phyloP scores from a whole-genome alignment of 2,113 vertebrate species.

The Oncorhynchus clarkii region DNA sequence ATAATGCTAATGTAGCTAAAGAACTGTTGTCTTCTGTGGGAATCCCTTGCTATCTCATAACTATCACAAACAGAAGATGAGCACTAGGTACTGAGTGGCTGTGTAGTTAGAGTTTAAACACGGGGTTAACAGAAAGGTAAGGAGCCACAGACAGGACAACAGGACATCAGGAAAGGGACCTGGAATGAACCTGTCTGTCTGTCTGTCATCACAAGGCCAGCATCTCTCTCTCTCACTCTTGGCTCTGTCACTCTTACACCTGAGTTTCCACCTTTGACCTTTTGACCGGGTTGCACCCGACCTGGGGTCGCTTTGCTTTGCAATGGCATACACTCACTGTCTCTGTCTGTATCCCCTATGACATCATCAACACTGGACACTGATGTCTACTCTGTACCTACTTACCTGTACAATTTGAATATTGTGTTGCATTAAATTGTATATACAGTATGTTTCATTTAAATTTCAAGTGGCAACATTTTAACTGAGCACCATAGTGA shows the following conservation, averaged over 20 bases:
- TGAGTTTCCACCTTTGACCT: constrained; percentile 10
- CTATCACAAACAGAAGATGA: background rate
- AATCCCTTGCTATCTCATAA: background rate
- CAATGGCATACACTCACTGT: constrained; percentile 38
- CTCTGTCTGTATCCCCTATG: background rate
- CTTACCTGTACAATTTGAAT: background rate
- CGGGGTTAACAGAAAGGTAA: background rate
- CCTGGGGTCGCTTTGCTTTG: constrained; percentile 53
- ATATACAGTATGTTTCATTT: constrained; percentile 23
- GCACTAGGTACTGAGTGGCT: too few relatives aligned
- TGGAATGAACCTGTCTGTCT: too few relatives aligned
- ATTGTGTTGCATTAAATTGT: constrained; percentile 5
- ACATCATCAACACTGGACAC: background rate
- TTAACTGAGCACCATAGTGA: constrained; percentile 1
- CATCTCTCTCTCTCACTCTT: constrained; percentile 32
- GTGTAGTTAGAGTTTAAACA: background rate
- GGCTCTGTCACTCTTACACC: constrained; percentile 20
- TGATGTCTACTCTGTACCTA: constrained; percentile 23
- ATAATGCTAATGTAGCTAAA: constrained; percentile 23
- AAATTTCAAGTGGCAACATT: constrained; percentile 2
- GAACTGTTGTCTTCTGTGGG: background rate
- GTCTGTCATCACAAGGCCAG: constrained; percentile 52
- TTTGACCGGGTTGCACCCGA: constrained; percentile 15
- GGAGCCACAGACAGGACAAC: background rate
- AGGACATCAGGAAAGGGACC: background rate